phyloP scores from a whole-genome alignment of 2,797 vertebrate species.

The Thalassophryne amazonica region DNA sequence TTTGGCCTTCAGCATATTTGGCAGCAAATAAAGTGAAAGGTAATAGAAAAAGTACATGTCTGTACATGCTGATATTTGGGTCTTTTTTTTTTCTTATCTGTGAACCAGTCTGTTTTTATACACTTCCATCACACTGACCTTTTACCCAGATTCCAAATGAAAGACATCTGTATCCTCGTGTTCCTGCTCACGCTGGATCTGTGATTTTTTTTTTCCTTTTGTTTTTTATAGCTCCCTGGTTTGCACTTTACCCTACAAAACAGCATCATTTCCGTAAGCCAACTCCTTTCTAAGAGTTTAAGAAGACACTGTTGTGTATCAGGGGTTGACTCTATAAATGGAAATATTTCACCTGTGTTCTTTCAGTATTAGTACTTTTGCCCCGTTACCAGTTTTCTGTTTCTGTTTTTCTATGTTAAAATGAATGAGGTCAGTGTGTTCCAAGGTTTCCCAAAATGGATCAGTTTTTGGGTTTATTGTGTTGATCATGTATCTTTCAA shows the following conservation, averaged over 20 bases:
- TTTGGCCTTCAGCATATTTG: not conserved
- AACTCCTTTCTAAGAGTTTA: slow-evolving; percentile 7
- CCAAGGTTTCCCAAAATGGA: too few relatives aligned
- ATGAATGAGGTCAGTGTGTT: too few relatives aligned
- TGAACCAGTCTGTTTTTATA: slow-evolving; percentile 47
- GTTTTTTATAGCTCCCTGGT: slow-evolving; percentile 18
- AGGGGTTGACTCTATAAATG: not conserved
- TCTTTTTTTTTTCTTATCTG: slow-evolving; percentile 10
- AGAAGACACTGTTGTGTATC: not conserved
- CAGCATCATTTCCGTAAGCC: slow-evolving; percentile 5
- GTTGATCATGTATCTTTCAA: too few relatives aligned
- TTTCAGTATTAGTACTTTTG: not conserved
- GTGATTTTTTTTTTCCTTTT: slow-evolving; percentile 11
- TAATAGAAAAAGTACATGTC: not conserved
- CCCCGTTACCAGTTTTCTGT: too few relatives aligned
- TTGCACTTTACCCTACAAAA: slow-evolving; percentile 69
- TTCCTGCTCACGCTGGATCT: slow-evolving; percentile 33
- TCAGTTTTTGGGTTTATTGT: too few relatives aligned
- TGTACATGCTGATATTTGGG: slow-evolving; percentile 11
- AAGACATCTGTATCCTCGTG: too few relatives aligned
- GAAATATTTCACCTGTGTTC: slow-evolving; percentile 10
- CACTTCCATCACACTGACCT: slow-evolving; percentile 46
- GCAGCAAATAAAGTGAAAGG: slow-evolving; percentile 46
- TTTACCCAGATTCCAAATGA: slow-evolving; percentile 65
- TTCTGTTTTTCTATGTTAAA: too few relatives aligned